These are phyloP conservation scores for Nymphalis io DNA, from an alignment of 1,140 invertebrate species.

Conservation along the genomic window DNA sequence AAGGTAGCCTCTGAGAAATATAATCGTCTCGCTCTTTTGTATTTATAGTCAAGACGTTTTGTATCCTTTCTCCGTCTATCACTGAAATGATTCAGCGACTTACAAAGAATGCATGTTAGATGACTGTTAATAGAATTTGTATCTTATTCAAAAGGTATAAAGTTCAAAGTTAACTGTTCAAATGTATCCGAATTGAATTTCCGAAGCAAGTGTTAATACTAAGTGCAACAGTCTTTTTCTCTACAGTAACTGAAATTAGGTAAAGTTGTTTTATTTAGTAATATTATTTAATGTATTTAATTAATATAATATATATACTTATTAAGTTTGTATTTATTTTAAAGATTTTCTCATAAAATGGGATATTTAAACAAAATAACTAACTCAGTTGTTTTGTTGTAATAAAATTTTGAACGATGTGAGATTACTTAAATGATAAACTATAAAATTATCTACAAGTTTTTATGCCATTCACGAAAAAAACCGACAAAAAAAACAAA, in stretches of 20 bases:
- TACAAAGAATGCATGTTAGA: slow-evolving; percentile 53
- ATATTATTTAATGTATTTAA: slow-evolving; percentile 3
- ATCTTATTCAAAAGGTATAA: slow-evolving; percentile 27
- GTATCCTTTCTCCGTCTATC: slow-evolving; percentile 50
- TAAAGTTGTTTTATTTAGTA: slow-evolving; percentile 43
- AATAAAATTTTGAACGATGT: too few relatives aligned
- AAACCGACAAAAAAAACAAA: too few relatives aligned
- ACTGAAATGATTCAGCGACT: slow-evolving; percentile 66
- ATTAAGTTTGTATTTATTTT: background rate
- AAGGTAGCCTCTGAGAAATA: slow-evolving; percentile 36
- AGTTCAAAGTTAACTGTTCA: slow-evolving; percentile 38
- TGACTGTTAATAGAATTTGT: slow-evolving; percentile 35
- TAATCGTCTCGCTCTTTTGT: slow-evolving; percentile 47
- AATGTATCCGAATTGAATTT: slow-evolving; percentile 61
- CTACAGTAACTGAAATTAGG: slow-evolving; percentile 55
- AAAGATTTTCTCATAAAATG: background rate
- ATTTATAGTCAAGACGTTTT: slow-evolving; percentile 29
- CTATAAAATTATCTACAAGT: too few relatives aligned
- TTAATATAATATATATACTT: slow-evolving; percentile 1
- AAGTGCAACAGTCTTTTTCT: slow-evolving; percentile 67
- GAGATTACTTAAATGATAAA: too few relatives aligned
- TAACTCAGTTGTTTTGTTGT: too few relatives aligned
- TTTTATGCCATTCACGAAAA: too few relatives aligned
- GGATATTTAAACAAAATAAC: too few relatives aligned
- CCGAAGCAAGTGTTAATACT: slow-evolving; percentile 62